Conservation (phyloP, 2,113 vertebrate genomes). For the Ornithorhynchus anatinus region DNA sequence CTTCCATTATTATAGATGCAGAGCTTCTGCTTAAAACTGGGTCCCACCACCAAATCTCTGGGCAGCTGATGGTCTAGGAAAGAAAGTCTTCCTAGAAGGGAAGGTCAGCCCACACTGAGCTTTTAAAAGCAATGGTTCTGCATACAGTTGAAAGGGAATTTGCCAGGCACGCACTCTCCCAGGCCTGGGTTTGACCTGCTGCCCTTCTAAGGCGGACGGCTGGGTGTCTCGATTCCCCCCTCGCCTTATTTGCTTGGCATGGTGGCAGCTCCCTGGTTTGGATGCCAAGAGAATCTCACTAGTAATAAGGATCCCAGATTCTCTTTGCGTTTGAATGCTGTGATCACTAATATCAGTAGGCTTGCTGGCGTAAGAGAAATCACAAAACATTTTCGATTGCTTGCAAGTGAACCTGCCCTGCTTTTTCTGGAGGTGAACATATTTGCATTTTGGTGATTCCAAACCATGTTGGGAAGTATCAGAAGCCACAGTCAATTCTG, state of each 20-base stretch:
- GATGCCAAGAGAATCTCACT: constrained; percentile 47
- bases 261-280: constrained; percentile 61
- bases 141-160: no score
- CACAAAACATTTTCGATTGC: constrained; percentile 47
- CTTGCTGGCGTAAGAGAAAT: constrained; percentile 34
- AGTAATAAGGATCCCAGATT: constrained; percentile 39
- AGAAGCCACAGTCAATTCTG: constrained; percentile 33
- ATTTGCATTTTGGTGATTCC: constrained; percentile 42
- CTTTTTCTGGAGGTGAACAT: constrained; percentile 48
- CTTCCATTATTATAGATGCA: no score
- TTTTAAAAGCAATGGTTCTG: no score
- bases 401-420: constrained; percentile 37
- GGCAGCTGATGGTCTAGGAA: no score
- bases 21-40: no score
- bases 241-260: constrained; percentile 59
- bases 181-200: no score
- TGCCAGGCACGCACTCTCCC: no score
- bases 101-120: no score
- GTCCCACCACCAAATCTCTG: no score
- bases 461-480: constrained; percentile 65
- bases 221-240: no score
- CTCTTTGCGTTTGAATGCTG: constrained; percentile 39
- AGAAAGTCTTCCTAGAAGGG: no score
- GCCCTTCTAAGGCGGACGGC: no score
- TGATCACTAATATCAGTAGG: neutral